A percentile compares a stretch with the other conserved stretches of the same genome.
phyloP scores from a whole-genome alignment of 2,797 vertebrate species.

The Xiphorhynchus erythropygius region DNA sequence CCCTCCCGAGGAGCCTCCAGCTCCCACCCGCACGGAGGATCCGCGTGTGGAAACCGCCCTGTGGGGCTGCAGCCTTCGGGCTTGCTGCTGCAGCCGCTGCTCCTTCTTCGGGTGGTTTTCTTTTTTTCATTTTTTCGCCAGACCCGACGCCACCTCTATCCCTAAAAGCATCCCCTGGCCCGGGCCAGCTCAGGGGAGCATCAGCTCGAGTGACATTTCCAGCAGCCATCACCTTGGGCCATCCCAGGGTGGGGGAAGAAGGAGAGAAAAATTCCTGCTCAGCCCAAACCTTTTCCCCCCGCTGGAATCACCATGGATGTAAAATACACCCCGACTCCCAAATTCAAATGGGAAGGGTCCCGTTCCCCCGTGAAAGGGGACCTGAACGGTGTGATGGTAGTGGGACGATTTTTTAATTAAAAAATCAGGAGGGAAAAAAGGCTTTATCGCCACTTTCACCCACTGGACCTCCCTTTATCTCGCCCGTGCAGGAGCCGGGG shows the following conservation, averaged over 20 bases:
- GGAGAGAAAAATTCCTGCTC: not conserved
- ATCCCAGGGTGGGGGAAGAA: not conserved
- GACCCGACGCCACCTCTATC: not conserved
- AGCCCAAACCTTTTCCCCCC: not conserved
- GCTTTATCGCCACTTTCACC: not conserved
- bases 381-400: not conserved
- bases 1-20: not conserved
- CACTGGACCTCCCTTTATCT: not conserved
- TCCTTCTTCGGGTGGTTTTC: not conserved
- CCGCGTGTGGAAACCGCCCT: not conserved
- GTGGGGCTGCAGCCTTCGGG: not conserved
- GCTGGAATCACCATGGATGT: not conserved
- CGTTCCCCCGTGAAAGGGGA: rapidly evolving
- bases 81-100: not conserved
- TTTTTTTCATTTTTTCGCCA: not conserved
- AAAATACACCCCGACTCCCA: rapidly evolving
- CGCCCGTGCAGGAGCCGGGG: not conserved
- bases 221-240: not conserved
- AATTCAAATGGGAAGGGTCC: not conserved
- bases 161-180: not conserved
- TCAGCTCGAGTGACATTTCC: not conserved
- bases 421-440: rapidly evolving
- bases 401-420: not conserved
- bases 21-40: not conserved
- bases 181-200: not conserved